Evolutionary conservation across 2,113 vertebrate species (phyloP).

Genomic region (Chauna torquata): DNA sequence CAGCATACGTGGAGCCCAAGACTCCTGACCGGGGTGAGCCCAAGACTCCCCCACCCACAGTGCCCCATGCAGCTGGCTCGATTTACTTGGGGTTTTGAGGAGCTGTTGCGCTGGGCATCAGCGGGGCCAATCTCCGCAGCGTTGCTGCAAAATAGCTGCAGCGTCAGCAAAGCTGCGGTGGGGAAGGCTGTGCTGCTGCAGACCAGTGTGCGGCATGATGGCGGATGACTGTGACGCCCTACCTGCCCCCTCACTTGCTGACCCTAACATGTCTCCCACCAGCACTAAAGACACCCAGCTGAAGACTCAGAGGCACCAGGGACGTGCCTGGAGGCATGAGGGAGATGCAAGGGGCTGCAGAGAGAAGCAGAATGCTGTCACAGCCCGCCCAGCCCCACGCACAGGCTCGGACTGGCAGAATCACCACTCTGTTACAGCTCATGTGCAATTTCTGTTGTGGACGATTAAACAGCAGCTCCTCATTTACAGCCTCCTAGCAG

Average conservation of each 20-base stretch:
- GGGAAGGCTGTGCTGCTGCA: background rate
- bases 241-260: background rate
- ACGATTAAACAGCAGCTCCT: background rate
- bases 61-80: background rate
- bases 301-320: background rate
- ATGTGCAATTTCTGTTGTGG: background rate
- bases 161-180: accelerated
- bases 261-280: background rate
- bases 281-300: background rate
- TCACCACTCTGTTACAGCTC: background rate
- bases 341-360: background rate
- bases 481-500: background rate
- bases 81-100: background rate
- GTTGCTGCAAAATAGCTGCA: background rate
- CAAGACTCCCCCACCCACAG: background rate
- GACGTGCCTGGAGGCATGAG: accelerated
- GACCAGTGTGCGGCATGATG: accelerated
- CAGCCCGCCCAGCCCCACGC: background rate
- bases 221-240: background rate
- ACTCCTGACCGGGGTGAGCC: background rate
- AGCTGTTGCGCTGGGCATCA: background rate
- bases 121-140: background rate
- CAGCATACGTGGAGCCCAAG: background rate
- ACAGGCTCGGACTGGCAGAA: background rate
- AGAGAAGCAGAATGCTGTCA: background rate